Conservation (phyloP, 2,113 vertebrate genomes). For the Semicossyphus pulcher region DNA sequence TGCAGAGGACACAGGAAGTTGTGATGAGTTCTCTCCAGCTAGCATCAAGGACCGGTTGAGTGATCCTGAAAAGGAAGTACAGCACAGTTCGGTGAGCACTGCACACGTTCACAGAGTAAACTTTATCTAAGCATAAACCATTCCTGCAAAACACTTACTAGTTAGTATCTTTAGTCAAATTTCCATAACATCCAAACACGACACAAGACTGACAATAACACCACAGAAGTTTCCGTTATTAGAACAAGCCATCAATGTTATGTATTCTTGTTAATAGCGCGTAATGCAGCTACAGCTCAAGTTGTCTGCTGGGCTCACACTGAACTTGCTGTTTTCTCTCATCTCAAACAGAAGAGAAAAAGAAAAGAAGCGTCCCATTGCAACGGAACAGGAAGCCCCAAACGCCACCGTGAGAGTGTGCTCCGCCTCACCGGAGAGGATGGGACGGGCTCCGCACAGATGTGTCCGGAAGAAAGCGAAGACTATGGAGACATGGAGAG, state of each 20-base stretch:
- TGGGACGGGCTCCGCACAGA: not conserved
- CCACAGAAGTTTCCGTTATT: too few species aligned
- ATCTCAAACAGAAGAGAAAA: slow-evolving; percentile 59
- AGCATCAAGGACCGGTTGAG: slow-evolving; percentile 37
- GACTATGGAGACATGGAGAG: slow-evolving; percentile 39
- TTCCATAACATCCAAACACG: too few species aligned
- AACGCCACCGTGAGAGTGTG: slow-evolving; percentile 65
- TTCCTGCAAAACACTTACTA: not conserved
- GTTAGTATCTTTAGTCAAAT: too few species aligned
- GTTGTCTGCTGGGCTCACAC: not conserved
- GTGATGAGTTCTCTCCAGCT: slow-evolving; percentile 34
- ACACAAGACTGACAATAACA: too few species aligned
- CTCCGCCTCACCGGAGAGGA: slow-evolving; percentile 62
- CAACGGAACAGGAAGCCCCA: slow-evolving; percentile 47
- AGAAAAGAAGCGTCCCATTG: not conserved
- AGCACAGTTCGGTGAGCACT: slow-evolving; percentile 43
- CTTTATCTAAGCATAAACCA: not conserved
- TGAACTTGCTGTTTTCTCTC: not conserved
- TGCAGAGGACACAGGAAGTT: not conserved
- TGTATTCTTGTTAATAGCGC: too few species aligned
- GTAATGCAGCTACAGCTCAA: too few species aligned
- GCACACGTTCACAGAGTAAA: not conserved
- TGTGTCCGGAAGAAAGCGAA: slow-evolving; percentile 9
- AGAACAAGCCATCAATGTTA: too few species aligned
- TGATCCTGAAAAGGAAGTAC: slow-evolving; percentile 31